Conservation (phyloP, 2,797 vertebrate genomes). For the Spinus pinus region DNA sequence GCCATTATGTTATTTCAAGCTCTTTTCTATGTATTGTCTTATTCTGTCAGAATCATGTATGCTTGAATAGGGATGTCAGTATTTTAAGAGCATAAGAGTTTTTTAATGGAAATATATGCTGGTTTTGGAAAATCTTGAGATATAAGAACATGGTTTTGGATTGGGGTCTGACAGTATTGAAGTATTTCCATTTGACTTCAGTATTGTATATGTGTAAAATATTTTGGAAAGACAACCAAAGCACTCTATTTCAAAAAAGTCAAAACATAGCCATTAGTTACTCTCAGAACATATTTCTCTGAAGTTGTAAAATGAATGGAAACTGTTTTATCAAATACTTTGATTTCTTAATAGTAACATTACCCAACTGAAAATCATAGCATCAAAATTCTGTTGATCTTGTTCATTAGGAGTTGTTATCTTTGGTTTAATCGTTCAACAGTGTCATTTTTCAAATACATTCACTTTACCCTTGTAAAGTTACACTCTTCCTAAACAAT, state of each 20-base stretch:
- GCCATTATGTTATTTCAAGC: neutral
- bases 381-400: neutral
- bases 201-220: neutral
- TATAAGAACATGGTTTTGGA: neutral
- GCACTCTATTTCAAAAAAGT: neutral
- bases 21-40: neutral
- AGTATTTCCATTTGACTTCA: neutral
- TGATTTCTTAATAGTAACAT: neutral
- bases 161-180: neutral
- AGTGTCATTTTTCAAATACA: neutral
- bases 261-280: neutral
- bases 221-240: neutral
- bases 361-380: neutral
- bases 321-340: neutral
- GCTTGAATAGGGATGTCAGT: neutral
- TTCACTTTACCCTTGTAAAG: neutral
- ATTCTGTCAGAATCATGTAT: neutral
- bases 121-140: neutral
- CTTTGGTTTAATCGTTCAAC: neutral
- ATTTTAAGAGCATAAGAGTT: neutral
- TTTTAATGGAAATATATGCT: neutral
- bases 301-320: neutral
- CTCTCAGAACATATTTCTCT: neutral
- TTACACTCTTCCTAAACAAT: neutral
- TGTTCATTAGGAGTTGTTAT: neutral